Evolutionary conservation across 1,140 invertebrate species (phyloP).

Genomic region (Bradynema listronoti): DNA sequence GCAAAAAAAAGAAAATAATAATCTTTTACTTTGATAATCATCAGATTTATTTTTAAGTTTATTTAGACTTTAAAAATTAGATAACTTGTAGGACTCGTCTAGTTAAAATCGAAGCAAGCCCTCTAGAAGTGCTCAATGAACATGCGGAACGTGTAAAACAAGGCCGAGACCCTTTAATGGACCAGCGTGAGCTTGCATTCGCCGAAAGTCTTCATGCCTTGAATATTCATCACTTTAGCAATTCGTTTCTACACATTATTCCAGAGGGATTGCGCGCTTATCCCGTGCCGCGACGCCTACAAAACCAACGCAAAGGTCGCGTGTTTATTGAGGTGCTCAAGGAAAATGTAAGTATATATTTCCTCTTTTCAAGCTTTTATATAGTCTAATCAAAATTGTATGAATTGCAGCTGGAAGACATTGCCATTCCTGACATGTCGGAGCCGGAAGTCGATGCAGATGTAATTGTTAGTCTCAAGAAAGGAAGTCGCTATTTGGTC

Average conservation of each 20-base stretch:
- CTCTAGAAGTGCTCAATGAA: slow-evolving; percentile 16
- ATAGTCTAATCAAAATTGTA: neutral
- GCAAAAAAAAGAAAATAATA: neutral
- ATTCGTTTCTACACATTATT: slow-evolving; percentile 17
- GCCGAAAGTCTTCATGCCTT: slow-evolving; percentile 7
- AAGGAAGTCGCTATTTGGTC: slow-evolving; percentile 26
- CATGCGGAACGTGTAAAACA: slow-evolving; percentile 14
- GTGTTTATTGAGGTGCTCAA: slow-evolving; percentile 28
- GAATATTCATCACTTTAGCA: neutral
- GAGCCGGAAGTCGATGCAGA: slow-evolving; percentile 34
- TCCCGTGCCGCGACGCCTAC: slow-evolving; percentile 6
- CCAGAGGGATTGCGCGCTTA: slow-evolving; percentile 11
- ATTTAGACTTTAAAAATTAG: neutral
- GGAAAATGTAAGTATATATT: slow-evolving; percentile 6
- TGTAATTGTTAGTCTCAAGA: slow-evolving; percentile 14
- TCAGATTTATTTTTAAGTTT: neutral
- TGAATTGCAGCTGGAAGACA: slow-evolving; percentile 20
- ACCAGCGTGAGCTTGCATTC: slow-evolving; percentile 5
- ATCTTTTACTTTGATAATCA: neutral
- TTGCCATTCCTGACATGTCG: slow-evolving; percentile 26
- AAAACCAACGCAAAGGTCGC: neutral
- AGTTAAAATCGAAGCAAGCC: slow-evolving; percentile 31
- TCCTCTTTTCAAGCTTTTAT: neutral
- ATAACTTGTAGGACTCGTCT: slow-evolving; percentile 16
- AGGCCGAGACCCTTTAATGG: neutral